Percentiles rank a stretch among this genome's conserved stretches.
These are phyloP conservation scores for Cosmorhoe ocellata DNA, from an alignment of 2,888 invertebrate genomes.

Conservation along the genomic window DNA sequence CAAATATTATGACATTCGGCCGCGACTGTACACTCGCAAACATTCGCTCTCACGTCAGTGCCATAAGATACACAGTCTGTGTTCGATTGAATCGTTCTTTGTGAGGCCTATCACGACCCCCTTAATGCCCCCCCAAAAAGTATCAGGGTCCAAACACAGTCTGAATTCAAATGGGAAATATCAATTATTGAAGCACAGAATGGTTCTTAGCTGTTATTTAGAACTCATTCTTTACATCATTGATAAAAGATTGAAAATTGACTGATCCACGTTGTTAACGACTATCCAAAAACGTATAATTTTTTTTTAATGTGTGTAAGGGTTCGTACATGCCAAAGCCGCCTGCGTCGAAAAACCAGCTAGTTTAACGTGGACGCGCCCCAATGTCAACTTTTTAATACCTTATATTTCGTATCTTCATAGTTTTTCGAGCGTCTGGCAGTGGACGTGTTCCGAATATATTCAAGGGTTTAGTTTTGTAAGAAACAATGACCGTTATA, in stretches of 20 bases:
- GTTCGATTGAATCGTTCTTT: conserved; percentile 56
- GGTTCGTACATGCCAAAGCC: too few species aligned
- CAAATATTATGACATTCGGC: neutral
- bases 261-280: too few species aligned
- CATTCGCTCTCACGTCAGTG: conserved; percentile 52
- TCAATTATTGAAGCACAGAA: conserved; percentile 30
- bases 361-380: too few species aligned
- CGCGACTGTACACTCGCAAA: conserved; percentile 38
- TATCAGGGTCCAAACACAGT: conserved; percentile 47
- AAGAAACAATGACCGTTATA: too few species aligned
- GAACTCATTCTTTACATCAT: too few species aligned
- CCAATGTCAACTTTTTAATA: too few species aligned
- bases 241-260: too few species aligned
- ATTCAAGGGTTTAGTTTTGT: too few species aligned
- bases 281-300: too few species aligned
- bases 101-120: conserved; percentile 44
- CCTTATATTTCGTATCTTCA: conserved; percentile 27
- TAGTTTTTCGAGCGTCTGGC: conserved; percentile 33
- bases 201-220: conserved; percentile 17
- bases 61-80: conserved; percentile 58
- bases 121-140: conserved; percentile 33
- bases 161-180: conserved; percentile 69
- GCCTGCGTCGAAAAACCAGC: too few species aligned
- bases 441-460: conserved; percentile 26
- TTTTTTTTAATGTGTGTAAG: too few species aligned